phyloP scores from a whole-genome alignment of 2,113 vertebrate genomes.

The Turnix velox region DNA sequence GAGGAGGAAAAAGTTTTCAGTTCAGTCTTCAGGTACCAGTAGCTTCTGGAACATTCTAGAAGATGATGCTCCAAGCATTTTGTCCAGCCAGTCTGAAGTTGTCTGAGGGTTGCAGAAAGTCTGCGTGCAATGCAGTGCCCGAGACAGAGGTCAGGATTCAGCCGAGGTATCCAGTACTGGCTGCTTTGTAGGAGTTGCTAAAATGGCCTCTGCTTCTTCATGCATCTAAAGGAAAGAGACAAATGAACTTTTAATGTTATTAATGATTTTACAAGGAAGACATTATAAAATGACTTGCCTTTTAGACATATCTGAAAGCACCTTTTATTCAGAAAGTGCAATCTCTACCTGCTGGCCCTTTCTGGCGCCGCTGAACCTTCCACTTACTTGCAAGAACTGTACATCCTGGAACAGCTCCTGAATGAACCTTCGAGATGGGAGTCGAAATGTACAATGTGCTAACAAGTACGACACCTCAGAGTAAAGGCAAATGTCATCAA shows the following conservation, averaged over 20 bases:
- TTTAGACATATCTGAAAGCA: neutral
- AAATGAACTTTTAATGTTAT: neutral
- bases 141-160: conserved; percentile 83
- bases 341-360: neutral
- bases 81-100: conserved; percentile 43
- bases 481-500: conserved; percentile 98
- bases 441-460: conserved; percentile 92
- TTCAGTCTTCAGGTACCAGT: conserved; percentile 66
- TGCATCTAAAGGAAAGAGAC: conserved; percentile 80
- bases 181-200: conserved; percentile 81
- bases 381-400: conserved; percentile 91
- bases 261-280: neutral
- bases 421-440: conserved; percentile 94
- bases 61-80: conserved; percentile 55
- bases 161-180: conserved; percentile 69
- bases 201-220: conserved; percentile 93
- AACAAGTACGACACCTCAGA: conserved; percentile 95
- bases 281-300: neutral
- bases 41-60: conserved; percentile 35
- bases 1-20: conserved; percentile 56
- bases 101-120: conserved; percentile 48
- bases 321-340: neutral
- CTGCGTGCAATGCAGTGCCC: neutral
- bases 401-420: conserved; percentile 99
- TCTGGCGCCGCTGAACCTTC: neutral